Conservation (phyloP, 2,113 vertebrate species). For the Todiramphus chloris region DNA sequence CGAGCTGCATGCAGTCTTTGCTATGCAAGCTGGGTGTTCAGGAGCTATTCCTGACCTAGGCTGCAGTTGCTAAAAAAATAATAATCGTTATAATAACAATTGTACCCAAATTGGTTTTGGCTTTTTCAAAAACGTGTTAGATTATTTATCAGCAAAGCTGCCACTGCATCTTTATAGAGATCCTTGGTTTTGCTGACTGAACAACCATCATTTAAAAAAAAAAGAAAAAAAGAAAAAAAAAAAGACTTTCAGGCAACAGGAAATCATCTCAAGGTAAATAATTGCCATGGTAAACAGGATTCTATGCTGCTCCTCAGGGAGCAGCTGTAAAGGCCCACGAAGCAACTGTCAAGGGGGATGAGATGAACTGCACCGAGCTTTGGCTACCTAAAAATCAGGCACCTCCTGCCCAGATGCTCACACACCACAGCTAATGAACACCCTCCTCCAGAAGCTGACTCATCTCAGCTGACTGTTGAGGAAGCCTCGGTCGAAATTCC, state of each 20-base stretch:
- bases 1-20: neutral
- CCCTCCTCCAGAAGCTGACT: neutral
- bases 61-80: neutral
- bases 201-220: neutral
- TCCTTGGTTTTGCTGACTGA: neutral
- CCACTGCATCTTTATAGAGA: neutral
- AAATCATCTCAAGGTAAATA: neutral
- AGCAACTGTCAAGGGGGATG: neutral
- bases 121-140: neutral
- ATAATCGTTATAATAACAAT: neutral
- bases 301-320: fast-evolving
- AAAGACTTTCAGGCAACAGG: neutral
- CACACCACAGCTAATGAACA: neutral
- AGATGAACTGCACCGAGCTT: neutral
- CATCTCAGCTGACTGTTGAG: neutral
- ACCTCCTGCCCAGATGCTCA: neutral
- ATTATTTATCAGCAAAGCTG: neutral
- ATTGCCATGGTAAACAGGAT: neutral
- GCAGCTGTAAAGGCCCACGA: neutral
- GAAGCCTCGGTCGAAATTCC: neutral
- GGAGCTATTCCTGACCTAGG: neutral
- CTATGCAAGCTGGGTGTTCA: neutral
- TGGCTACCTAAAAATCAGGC: neutral
- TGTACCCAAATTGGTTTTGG: neutral
- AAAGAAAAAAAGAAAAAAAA: neutral